A percentile compares a stretch with the other conserved stretches of the same genome.
Conservation (phyloP, 1,140 invertebrate species). For the Bursaphelenchus mucronatus region DNA sequence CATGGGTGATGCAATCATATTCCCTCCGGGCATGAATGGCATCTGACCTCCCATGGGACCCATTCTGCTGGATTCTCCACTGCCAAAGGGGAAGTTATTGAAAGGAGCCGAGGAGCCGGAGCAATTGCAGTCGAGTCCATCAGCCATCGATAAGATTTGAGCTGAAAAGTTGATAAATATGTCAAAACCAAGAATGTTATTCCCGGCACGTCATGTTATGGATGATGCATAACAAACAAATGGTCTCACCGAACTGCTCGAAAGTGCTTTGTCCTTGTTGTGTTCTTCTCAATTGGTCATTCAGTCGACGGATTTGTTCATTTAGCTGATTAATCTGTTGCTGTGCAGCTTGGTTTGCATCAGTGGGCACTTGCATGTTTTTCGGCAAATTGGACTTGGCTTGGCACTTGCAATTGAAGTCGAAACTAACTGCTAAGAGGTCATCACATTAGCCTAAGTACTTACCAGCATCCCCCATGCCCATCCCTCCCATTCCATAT, state of each 20-base stretch:
- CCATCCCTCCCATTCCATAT: constrained; percentile 17
- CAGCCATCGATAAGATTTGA: constrained; percentile 40
- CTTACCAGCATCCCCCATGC: constrained; percentile 15
- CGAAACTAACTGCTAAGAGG: constrained; percentile 35
- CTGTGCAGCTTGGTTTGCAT: constrained; percentile 40
- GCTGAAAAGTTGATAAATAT: constrained; percentile 23
- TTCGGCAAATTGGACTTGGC: constrained; percentile 40
- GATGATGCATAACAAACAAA: constrained; percentile 8
- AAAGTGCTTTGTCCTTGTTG: constrained; percentile 42
- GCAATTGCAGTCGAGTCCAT: constrained; percentile 45
- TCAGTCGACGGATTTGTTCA: constrained; percentile 40
- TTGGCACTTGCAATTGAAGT: constrained; percentile 46
- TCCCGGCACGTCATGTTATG: background rate
- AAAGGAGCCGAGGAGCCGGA: constrained; percentile 37
- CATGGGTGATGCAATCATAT: constrained; percentile 3
- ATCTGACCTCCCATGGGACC: background rate
- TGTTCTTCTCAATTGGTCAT: constrained; percentile 38
- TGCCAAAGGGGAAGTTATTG: constrained; percentile 13
- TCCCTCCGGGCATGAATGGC: constrained; percentile 13
- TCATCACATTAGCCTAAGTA: background rate
- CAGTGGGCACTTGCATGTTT: constrained; percentile 21
- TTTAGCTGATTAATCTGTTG: constrained; percentile 45
- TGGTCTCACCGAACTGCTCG: constrained; percentile 41
- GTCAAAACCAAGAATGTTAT: background rate
- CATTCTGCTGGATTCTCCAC: background rate